phyloP scores from a whole-genome alignment of 1,140 invertebrate genomes.

The Bombus terrestris region DNA sequence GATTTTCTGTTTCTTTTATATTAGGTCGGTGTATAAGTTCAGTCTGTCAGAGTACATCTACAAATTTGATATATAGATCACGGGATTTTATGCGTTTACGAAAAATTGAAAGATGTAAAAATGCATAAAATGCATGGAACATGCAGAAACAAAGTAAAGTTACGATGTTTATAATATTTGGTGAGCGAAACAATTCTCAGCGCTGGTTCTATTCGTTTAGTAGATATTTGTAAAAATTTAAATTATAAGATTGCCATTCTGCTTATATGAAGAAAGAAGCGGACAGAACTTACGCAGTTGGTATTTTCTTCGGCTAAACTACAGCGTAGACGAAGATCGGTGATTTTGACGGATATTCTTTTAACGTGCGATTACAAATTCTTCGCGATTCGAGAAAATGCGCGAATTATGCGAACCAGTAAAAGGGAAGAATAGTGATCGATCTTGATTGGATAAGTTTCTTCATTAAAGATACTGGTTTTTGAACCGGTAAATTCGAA shows the following conservation, averaged over 20 bases:
- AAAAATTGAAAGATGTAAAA: too few species aligned
- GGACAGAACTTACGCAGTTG: neutral
- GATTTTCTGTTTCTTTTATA: neutral
- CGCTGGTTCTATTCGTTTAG: too few species aligned
- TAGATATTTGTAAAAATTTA: too few species aligned
- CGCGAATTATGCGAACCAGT: neutral
- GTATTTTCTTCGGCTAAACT: neutral
- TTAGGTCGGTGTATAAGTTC: neutral
- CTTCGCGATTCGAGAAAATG: neutral
- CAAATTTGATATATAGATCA: too few species aligned
- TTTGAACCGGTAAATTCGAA: neutral
- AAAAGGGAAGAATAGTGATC: neutral
- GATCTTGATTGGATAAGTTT: conserved; percentile 21
- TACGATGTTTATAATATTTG: too few species aligned
- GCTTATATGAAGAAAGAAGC: too few species aligned
- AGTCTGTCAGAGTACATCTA: neutral
- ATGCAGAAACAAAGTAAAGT: too few species aligned
- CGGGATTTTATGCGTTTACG: too few species aligned
- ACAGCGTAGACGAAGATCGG: neutral
- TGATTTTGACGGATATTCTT: neutral
- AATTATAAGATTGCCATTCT: too few species aligned
- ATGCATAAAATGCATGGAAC: too few species aligned
- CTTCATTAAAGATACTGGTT: neutral
- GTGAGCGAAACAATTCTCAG: too few species aligned
- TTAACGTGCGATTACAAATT: neutral